phyloP scores from a whole-genome alignment of 2,797 vertebrate species.

The Sylvilagus floridanus region DNA sequence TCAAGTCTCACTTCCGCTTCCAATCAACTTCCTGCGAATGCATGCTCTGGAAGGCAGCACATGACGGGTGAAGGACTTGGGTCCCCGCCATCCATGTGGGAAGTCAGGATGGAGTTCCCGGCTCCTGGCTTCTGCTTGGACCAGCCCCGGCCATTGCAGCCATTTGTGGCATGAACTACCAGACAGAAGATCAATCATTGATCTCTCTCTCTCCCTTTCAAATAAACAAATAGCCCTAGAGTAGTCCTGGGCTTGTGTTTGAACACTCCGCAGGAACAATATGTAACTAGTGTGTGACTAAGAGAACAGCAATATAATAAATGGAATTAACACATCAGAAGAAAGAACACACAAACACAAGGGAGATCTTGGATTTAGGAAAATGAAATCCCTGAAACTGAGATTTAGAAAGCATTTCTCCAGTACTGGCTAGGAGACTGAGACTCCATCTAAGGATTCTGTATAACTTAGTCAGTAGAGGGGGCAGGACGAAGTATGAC shows the following conservation, averaged over 20 bases:
- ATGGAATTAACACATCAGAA: not conserved
- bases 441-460: not conserved
- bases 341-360: not conserved
- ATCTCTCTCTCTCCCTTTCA: too few species aligned
- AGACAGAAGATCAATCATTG: too few species aligned
- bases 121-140: too few species aligned
- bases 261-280: not conserved
- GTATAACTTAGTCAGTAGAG: not conserved
- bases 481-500: not conserved
- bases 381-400: constrained; percentile 12
- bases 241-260: not conserved
- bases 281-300: not conserved
- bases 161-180: too few species aligned
- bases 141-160: too few species aligned
- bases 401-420: not conserved
- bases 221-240: not conserved
- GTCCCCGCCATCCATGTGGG: too few species aligned
- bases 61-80: too few species aligned
- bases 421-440: not conserved
- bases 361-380: not conserved
- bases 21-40: too few species aligned
- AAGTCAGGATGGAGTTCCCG: too few species aligned
- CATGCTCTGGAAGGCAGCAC: too few species aligned
- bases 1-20: too few species aligned
- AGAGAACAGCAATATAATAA: not conserved